Conservation (phyloP, 2,888 invertebrate species). For the Acleris holmiana region DNA sequence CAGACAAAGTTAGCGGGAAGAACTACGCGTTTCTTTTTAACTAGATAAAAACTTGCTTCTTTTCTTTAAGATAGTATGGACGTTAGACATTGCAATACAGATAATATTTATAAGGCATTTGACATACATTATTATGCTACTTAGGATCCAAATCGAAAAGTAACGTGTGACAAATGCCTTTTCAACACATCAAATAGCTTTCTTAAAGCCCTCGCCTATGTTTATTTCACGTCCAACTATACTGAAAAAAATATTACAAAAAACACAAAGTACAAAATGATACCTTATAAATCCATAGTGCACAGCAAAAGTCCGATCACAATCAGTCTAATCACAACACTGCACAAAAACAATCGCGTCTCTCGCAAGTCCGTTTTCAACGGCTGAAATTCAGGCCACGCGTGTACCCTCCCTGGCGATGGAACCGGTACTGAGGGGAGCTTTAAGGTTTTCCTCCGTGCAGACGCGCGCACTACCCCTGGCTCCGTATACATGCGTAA, state of each 20-base stretch:
- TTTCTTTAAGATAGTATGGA: no score
- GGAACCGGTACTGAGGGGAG: conserved; percentile 73
- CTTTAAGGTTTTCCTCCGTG: conserved; percentile 57
- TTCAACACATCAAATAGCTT: no score
- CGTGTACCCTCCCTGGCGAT: conserved; percentile 60
- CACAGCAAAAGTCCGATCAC: conserved; percentile 57
- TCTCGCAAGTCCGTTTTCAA: conserved; percentile 41
- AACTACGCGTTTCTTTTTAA: no score
- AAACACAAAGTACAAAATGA: conserved; percentile 30
- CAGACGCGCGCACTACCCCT: conserved; percentile 76
- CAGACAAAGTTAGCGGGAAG: no score
- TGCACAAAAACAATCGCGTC: conserved; percentile 45
- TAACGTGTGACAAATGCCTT: no score
- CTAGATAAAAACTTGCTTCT: no score
- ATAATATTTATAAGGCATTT: no score
- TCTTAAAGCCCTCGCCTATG: no score
- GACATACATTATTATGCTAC: no score
- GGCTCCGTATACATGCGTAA: conserved; percentile 59
- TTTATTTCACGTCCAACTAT: no score
- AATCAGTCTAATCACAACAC: conserved; percentile 47
- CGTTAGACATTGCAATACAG: no score
- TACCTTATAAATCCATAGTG: conserved; percentile 55
- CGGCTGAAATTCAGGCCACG: conserved; percentile 55
- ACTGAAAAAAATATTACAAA: neutral
- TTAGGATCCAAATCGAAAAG: no score